A percentile compares a stretch with the other conserved stretches of the same genome.
phyloP scores from a whole-genome alignment of 2,113 vertebrate genomes.

The Neopipo cinnamomea region DNA sequence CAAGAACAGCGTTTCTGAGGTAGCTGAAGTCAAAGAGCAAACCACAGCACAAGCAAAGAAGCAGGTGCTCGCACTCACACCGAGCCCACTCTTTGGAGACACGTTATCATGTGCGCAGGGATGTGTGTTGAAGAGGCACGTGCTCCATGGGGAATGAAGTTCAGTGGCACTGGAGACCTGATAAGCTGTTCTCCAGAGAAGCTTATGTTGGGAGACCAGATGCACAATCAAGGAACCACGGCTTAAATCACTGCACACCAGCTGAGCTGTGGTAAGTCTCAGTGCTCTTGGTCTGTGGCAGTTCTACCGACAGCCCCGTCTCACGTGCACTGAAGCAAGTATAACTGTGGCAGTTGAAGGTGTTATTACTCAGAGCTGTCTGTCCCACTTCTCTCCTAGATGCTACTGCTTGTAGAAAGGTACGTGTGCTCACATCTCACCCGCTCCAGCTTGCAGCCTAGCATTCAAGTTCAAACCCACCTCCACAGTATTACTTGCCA shows the following conservation, averaged over 20 bases:
- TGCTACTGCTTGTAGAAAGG: not conserved
- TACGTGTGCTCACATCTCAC: not conserved
- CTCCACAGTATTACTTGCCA: not conserved
- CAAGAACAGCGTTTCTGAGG: constrained; percentile 67
- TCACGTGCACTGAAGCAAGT: constrained; percentile 49
- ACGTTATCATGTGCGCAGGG: not conserved
- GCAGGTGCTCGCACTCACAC: constrained; percentile 17
- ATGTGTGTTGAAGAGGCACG: not conserved
- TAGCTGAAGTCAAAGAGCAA: constrained; percentile 70
- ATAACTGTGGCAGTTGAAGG: constrained; percentile 18
- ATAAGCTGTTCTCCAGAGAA: not conserved
- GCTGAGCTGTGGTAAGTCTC: constrained; percentile 21
- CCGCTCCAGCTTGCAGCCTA: not conserved
- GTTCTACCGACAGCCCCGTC: not conserved
- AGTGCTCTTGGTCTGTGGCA: not conserved
- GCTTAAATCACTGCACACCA: constrained; percentile 32
- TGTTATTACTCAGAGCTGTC: constrained; percentile 63
- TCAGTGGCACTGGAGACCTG: not conserved
- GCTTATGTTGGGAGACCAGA: not conserved
- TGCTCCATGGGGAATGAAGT: not conserved
- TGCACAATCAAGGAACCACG: not conserved
- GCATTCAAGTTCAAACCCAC: not conserved
- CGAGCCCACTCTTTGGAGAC: constrained; percentile 49
- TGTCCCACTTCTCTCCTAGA: constrained; percentile 46
- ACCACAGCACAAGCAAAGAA: constrained; percentile 53